A percentile compares a stretch with the other conserved stretches of the same genome.
These are phyloP conservation scores for Ginglymostoma cirratum DNA, from an alignment of 2,113 vertebrate genomes.

Conservation along the genomic window DNA sequence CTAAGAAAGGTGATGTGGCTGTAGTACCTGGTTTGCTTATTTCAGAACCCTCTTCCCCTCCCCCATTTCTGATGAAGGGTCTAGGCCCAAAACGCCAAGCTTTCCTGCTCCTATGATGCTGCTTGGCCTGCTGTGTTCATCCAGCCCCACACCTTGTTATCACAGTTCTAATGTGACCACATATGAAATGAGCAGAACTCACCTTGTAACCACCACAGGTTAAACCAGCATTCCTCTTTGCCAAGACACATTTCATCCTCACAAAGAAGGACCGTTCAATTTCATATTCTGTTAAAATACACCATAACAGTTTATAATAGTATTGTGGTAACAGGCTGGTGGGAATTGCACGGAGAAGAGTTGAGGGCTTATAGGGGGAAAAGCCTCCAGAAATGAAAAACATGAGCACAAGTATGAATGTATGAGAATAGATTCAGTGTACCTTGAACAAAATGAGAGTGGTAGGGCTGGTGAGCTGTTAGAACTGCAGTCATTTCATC, in stretches of 20 bases:
- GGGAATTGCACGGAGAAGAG: background rate
- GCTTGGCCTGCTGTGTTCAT: no score
- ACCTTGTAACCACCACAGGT: conserved; percentile 98
- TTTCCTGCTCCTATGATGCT: no score
- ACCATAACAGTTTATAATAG: conserved; percentile 19
- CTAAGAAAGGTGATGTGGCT: no score
- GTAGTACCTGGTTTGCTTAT: no score
- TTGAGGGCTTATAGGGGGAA: background rate
- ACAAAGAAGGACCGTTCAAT: conserved; percentile 94
- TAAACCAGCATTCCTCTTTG: conserved; percentile 91
- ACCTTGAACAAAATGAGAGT: conserved; percentile 96
- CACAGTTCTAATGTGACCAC: background rate
- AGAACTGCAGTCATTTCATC: conserved; percentile 95
- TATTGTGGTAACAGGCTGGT: background rate
- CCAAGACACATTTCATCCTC: conserved; percentile 94
- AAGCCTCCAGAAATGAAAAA: background rate
- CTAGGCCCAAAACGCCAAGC: no score
- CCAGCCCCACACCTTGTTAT: no score
- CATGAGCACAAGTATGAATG: background rate
- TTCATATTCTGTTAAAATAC: conserved; percentile 72
- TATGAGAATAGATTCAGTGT: conserved; percentile 41
- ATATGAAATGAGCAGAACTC: conserved; percentile 37
- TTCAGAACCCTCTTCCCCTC: no score
- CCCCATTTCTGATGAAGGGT: no score
- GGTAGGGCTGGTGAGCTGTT: conserved; percentile 89